These are phyloP conservation scores for Mycogona germanica DNA, from an alignment of 2,888 invertebrate species.

Conservation along the genomic window DNA sequence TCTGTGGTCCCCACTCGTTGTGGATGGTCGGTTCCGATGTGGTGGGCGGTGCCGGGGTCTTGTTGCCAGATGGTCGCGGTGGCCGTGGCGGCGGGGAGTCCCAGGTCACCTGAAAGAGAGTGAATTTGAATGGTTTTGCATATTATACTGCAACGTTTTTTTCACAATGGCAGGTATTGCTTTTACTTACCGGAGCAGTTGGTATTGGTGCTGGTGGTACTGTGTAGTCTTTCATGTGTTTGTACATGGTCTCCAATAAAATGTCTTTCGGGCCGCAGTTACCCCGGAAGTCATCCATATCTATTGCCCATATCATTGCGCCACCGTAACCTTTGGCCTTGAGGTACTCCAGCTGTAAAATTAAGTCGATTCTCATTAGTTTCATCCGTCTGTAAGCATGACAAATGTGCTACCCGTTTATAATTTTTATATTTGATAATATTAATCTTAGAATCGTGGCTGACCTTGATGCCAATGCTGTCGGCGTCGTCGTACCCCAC, in stretches of 20 bases:
- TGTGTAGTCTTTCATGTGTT: slow-evolving; percentile 50
- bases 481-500: slow-evolving; percentile 74
- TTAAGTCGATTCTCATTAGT: too few species aligned
- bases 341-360: slow-evolving; percentile 60
- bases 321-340: slow-evolving; percentile 69
- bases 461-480: slow-evolving; percentile 61
- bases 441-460: slow-evolving; percentile 2
- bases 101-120: too few species aligned
- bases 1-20: background rate
- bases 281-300: slow-evolving; percentile 77
- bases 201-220: slow-evolving; percentile 49
- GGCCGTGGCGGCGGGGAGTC: slow-evolving; percentile 29
- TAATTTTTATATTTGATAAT: too few species aligned
- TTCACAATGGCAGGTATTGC: slow-evolving; percentile 1
- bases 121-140: too few species aligned
- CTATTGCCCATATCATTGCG: slow-evolving; percentile 86
- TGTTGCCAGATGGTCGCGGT: slow-evolving; percentile 56
- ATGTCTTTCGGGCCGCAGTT: slow-evolving; percentile 63
- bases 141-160: too few species aligned
- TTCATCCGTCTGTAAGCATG: too few species aligned
- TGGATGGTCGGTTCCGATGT: slow-evolving; percentile 5
- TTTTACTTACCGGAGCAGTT: slow-evolving; percentile 18
- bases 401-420: too few species aligned
- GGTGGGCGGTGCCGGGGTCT: too few species aligned
- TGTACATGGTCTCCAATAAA: slow-evolving; percentile 55